phyloP scores from a whole-genome alignment of 2,797 vertebrate genomes.

The Gobio occitaniae region DNA sequence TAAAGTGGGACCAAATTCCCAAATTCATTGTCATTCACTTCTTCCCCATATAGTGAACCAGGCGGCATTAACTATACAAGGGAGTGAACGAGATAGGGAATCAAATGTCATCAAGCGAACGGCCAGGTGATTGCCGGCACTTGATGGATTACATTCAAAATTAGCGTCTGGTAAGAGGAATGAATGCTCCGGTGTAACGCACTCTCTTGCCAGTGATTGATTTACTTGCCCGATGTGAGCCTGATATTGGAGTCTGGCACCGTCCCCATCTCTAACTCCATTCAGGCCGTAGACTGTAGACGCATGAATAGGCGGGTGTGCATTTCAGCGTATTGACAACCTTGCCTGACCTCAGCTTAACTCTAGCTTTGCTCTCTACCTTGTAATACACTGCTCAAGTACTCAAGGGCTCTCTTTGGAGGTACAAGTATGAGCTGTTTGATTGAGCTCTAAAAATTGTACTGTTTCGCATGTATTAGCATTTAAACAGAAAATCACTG shows the following conservation, averaged over 20 bases:
- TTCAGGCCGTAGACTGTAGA: slow-evolving; percentile 51
- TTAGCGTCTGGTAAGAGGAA: slow-evolving; percentile 66
- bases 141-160: slow-evolving; percentile 76
- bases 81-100: neutral
- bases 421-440: neutral
- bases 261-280: slow-evolving; percentile 53
- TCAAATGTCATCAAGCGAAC: slow-evolving; percentile 31
- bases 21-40: neutral
- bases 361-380: slow-evolving; percentile 24
- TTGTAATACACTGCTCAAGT: neutral
- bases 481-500: slow-evolving; percentile 24
- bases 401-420: slow-evolving; percentile 21
- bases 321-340: slow-evolving; percentile 4
- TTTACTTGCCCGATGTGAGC: slow-evolving; percentile 63
- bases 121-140: slow-evolving; percentile 60
- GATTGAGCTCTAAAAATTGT: neutral
- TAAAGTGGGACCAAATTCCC: too few relatives aligned
- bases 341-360: slow-evolving; percentile 44
- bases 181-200: slow-evolving; percentile 52
- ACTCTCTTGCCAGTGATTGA: slow-evolving; percentile 69
- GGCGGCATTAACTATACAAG: neutral
- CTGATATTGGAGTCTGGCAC: slow-evolving; percentile 66
- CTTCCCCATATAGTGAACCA: neutral
- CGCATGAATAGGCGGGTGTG: slow-evolving; percentile 17
- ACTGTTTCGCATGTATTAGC: slow-evolving; percentile 26